Percentiles rank a stretch among this genome's conserved stretches.
Conservation (phyloP, 1,140 invertebrate species). For the Drosophila aff. region DNA sequence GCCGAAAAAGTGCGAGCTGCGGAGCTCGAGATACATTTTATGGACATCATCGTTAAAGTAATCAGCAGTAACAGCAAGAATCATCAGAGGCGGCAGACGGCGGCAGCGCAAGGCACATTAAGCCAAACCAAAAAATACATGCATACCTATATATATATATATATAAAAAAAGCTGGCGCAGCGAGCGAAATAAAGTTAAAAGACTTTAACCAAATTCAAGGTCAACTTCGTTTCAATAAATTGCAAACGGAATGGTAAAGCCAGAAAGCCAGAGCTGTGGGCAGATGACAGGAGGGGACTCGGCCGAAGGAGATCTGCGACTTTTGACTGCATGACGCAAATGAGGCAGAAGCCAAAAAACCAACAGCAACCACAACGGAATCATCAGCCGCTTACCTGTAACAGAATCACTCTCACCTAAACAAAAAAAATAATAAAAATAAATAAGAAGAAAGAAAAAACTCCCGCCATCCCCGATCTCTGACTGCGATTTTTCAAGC, state of each 20-base stretch:
- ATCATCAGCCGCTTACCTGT: constrained; percentile 67
- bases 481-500: constrained; percentile 53
- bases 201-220: constrained; percentile 83
- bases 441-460: background rate
- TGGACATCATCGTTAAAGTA: constrained; percentile 80
- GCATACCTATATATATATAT: constrained; percentile 5
- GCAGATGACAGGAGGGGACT: constrained; percentile 32
- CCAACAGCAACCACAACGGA: background rate
- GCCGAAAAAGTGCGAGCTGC: constrained; percentile 48
- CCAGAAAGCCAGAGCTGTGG: constrained; percentile 20
- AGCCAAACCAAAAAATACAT: constrained; percentile 33
- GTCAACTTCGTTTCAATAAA: constrained; percentile 82
- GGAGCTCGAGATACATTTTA: constrained; percentile 69
- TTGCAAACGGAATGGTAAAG: constrained; percentile 72
- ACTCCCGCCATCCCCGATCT: constrained; percentile 6
- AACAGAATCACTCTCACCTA: constrained; percentile 50
- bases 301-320: constrained; percentile 39
- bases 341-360: constrained; percentile 53
- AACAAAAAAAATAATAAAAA: background rate
- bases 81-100: constrained; percentile 54
- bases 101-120: constrained; percentile 50
- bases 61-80: constrained; percentile 78
- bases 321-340: constrained; percentile 73
- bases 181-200: constrained; percentile 77
- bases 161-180: constrained; percentile 49